Conservation (phyloP, 2,888 invertebrate genomes). For the Xylocampa areola region DNA sequence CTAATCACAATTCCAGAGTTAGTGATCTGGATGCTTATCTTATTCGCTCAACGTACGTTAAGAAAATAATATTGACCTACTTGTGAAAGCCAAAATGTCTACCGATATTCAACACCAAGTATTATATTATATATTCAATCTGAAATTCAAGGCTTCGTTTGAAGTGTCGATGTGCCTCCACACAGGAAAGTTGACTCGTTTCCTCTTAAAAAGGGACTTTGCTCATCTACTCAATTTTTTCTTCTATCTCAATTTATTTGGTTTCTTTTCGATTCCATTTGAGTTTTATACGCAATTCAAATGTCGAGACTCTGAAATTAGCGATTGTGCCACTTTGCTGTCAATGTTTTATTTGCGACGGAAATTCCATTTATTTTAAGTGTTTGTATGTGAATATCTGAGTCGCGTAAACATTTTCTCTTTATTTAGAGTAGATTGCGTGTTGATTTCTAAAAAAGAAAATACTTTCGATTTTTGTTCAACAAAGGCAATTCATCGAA, state of each 20-base stretch:
- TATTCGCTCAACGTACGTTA: neutral
- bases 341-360: neutral
- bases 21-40: neutral
- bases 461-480: neutral
- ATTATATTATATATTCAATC: slow-evolving; percentile 21
- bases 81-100: slow-evolving; percentile 13
- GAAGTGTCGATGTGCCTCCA: slow-evolving; percentile 20
- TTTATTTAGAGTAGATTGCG: neutral
- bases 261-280: slow-evolving; percentile 42
- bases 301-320: slow-evolving; percentile 7
- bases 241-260: slow-evolving; percentile 36
- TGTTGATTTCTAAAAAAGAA: neutral
- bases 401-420: slow-evolving; percentile 1
- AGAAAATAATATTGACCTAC: slow-evolving; percentile 22
- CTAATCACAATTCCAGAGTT: neutral
- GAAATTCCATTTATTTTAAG: neutral
- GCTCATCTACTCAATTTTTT: slow-evolving; percentile 33
- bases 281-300: slow-evolving; percentile 34
- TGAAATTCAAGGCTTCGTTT: slow-evolving; percentile 16
- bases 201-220: slow-evolving; percentile 34
- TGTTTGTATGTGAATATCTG: neutral
- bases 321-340: slow-evolving; percentile 1
- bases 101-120: slow-evolving; percentile 13
- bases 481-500: neutral
- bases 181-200: slow-evolving; percentile 35